Conservation (phyloP, 2,888 invertebrate genomes). For the Ypsolopha sequella region DNA sequence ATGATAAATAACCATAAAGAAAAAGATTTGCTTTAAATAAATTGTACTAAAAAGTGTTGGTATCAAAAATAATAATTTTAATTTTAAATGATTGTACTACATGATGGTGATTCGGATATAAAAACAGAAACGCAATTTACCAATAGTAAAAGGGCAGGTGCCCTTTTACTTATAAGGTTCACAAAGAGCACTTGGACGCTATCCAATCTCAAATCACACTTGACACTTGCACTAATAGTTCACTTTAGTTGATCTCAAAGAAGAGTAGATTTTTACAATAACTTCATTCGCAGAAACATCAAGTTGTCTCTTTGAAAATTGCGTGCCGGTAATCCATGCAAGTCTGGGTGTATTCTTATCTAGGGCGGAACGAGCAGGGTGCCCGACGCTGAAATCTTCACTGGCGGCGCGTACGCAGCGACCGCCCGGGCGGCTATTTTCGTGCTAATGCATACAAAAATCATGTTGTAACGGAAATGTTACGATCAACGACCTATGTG, state of each 20-base stretch:
- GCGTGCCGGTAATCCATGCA: slow-evolving; percentile 17
- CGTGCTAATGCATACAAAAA: slow-evolving; percentile 63
- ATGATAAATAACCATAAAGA: too few species aligned
- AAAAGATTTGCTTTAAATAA: too few species aligned
- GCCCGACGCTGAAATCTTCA: slow-evolving; percentile 19
- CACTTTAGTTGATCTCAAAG: too few species aligned
- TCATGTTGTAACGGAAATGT: slow-evolving; percentile 63
- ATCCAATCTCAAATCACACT: slow-evolving; percentile 32
- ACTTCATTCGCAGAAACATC: too few species aligned
- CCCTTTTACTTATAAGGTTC: slow-evolving; percentile 33
- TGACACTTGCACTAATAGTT: slow-evolving; percentile 1
- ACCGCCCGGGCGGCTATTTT: slow-evolving; percentile 64
- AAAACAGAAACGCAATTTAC: slow-evolving; percentile 24
- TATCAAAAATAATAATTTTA: neutral
- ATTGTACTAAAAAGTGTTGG: too few species aligned
- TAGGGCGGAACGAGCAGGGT: slow-evolving; percentile 29
- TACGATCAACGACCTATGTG: slow-evolving; percentile 64
- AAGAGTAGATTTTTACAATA: too few species aligned
- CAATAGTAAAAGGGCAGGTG: slow-evolving; percentile 23
- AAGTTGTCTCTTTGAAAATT: slow-evolving; percentile 4
- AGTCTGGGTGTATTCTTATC: slow-evolving; percentile 22
- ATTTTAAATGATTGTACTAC: neutral
- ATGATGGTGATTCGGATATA: neutral
- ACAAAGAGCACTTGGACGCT: slow-evolving; percentile 44
- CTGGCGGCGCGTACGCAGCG: slow-evolving; percentile 30